Conservation (phyloP, 2,113 vertebrate species). For the Bos indicus region DNA sequence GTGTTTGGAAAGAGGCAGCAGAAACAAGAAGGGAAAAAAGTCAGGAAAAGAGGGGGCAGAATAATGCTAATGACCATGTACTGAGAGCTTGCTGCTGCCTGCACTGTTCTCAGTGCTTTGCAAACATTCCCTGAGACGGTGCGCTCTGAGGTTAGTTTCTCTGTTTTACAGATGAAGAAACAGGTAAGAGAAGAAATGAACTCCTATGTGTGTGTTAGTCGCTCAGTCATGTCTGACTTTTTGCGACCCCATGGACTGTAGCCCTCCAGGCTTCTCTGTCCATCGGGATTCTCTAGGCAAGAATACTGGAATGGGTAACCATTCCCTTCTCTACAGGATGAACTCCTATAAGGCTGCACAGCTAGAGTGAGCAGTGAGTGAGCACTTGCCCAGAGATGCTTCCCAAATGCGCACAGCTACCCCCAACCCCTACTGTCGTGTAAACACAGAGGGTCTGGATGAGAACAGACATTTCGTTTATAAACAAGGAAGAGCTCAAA, state of each 20-base stretch:
- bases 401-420: background rate
- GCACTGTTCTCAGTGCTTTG: background rate
- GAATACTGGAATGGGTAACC: background rate
- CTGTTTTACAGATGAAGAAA: background rate
- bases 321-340: background rate
- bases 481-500: conserved; percentile 66
- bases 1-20: background rate
- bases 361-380: background rate
- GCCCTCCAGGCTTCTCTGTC: background rate
- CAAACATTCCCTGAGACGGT: background rate
- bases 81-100: background rate
- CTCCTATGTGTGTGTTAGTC: background rate
- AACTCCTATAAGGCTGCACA: background rate
- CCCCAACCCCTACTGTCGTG: background rate
- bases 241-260: background rate
- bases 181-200: background rate
- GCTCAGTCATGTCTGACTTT: background rate
- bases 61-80: rapidly evolving
- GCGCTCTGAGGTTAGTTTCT: background rate
- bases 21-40: background rate
- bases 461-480: conserved; percentile 52
- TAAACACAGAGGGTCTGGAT: conserved; percentile 51
- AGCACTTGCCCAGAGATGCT: background rate
- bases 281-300: background rate
- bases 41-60: background rate